phyloP scores from a whole-genome alignment of 2,797 vertebrate species.

The Sebastes matsubarae region DNA sequence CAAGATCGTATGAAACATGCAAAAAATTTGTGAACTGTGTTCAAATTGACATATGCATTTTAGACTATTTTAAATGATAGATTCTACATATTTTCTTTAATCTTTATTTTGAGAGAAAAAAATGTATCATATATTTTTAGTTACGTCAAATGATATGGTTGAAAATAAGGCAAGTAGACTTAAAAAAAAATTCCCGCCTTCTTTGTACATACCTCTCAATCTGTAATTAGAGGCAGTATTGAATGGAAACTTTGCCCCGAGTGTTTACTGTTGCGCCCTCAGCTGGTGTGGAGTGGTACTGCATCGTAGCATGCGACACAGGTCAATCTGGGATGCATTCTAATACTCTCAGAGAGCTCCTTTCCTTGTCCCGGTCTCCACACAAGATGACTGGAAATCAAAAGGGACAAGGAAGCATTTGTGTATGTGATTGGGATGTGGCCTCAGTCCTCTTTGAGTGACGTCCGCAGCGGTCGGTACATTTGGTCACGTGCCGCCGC shows the following conservation, averaged over 20 bases:
- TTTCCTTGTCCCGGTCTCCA: conserved; percentile 35
- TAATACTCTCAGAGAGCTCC: conserved; percentile 31
- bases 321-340: conserved; percentile 72
- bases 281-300: conserved; percentile 86
- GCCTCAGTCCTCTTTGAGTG: conserved; percentile 64
- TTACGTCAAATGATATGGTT: conserved; percentile 67
- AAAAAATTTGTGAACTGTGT: conserved; percentile 76
- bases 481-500: conserved; percentile 63
- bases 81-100: conserved; percentile 80
- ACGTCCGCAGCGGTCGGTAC: conserved; percentile 85
- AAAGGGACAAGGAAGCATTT: conserved; percentile 31
- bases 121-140: conserved; percentile 83
- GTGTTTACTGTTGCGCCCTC: conserved; percentile 84
- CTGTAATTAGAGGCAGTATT: conserved; percentile 56
- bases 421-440: conserved; percentile 39
- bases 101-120: conserved; percentile 78
- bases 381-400: conserved; percentile 28
- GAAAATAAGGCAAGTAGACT: conserved; percentile 52
- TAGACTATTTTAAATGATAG: conserved; percentile 74
- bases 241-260: conserved; percentile 76
- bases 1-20: conserved; percentile 88
- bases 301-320: conserved; percentile 79
- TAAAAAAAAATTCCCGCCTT: conserved; percentile 24
- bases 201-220: conserved; percentile 63
- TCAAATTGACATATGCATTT: conserved; percentile 86